A percentile compares a stretch with the other conserved stretches of the same genome.
These are phyloP conservation scores for Rhingia rostrata DNA, from an alignment of 2,888 invertebrate genomes.

Conservation along the genomic window DNA sequence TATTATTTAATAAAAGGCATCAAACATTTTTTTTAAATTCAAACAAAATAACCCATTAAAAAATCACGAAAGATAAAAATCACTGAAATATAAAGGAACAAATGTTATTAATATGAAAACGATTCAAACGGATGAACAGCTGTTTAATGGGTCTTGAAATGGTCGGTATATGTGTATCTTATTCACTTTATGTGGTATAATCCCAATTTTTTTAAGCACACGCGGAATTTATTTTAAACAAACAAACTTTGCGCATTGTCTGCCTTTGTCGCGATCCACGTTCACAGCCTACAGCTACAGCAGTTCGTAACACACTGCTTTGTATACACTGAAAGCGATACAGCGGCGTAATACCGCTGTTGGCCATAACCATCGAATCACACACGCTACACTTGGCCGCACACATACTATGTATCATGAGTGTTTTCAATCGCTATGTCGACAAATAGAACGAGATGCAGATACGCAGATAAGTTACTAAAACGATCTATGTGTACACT, in stretches of 20 bases:
- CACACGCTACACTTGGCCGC: constrained; percentile 69
- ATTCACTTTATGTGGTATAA: neutral
- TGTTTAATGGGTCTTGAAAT: neutral
- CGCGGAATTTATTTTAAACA: constrained; percentile 49
- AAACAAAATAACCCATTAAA: constrained; percentile 11
- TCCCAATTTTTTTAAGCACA: constrained; percentile 22
- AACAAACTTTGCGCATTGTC: constrained; percentile 48
- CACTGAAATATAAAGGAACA: neutral
- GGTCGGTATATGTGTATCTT: neutral
- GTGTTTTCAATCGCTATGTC: constrained; percentile 62
- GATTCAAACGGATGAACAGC: neutral
- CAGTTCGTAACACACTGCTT: constrained; percentile 71
- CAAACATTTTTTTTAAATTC: neutral
- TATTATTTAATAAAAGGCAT: no score
- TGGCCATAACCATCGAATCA: neutral
- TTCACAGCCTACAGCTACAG: constrained; percentile 72
- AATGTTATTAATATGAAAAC: neutral
- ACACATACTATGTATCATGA: constrained; percentile 48
- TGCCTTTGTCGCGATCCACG: constrained; percentile 56
- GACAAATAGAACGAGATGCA: constrained; percentile 46
- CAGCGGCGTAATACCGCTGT: constrained; percentile 42
- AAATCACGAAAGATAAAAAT: constrained; percentile 36
- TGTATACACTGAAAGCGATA: constrained; percentile 67
- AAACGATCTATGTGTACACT: constrained; percentile 5
- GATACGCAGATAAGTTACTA: constrained; percentile 2